These are phyloP conservation scores for Entomobrya multifasciata DNA, from an alignment of 2,888 invertebrate genomes.

Conservation along the genomic window DNA sequence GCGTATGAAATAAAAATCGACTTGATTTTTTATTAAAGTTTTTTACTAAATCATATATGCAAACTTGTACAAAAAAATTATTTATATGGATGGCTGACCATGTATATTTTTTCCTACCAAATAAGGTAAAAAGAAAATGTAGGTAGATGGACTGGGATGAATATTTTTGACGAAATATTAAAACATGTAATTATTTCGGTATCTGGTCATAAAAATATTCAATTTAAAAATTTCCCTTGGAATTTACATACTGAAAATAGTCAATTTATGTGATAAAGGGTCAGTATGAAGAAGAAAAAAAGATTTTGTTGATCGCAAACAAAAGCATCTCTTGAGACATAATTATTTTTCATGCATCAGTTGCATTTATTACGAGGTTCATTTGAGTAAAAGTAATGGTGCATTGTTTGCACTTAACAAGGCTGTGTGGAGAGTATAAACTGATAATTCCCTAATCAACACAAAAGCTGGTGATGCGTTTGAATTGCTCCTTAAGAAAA, in stretches of 20 bases:
- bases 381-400: constrained; percentile 3
- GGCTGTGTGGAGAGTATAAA: too few relatives aligned
- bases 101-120: too few relatives aligned
- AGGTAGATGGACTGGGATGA: not conserved
- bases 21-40: constrained; percentile 32
- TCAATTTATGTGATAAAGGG: not conserved
- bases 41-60: constrained; percentile 26
- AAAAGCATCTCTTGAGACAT: constrained; percentile 48
- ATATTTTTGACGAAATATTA: too few relatives aligned
- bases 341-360: constrained; percentile 59
- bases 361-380: constrained; percentile 39
- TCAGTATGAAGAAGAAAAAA: too few relatives aligned
- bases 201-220: too few relatives aligned
- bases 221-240: too few relatives aligned
- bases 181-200: too few relatives aligned
- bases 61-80: constrained; percentile 24
- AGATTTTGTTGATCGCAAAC: too few relatives aligned
- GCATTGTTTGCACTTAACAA: constrained; percentile 50
- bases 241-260: too few relatives aligned
- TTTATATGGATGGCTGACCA: not conserved
- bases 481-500: too few relatives aligned
- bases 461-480: constrained; percentile 39
- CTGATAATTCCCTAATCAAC: constrained; percentile 35
- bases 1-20: not conserved
- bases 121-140: too few relatives aligned